These are phyloP conservation scores for Leptinotarsa tumamoca DNA, from an alignment of 2,888 invertebrate species.

Conservation along the genomic window DNA sequence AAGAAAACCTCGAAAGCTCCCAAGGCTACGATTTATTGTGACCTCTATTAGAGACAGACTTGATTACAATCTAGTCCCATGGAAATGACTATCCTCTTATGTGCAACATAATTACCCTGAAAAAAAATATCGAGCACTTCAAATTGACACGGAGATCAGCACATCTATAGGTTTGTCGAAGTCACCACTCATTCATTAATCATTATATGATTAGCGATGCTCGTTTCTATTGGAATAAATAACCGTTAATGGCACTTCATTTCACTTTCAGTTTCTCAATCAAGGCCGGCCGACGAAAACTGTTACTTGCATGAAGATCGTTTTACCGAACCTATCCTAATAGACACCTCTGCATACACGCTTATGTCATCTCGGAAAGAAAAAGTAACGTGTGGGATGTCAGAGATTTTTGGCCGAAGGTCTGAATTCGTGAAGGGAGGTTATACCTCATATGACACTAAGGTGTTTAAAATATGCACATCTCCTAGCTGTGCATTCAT, in stretches of 20 bases:
- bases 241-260: constrained; percentile 20
- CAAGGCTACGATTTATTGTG: not conserved
- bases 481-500: no score
- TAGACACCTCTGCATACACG: not conserved
- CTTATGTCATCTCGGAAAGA: not conserved
- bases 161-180: constrained; percentile 11
- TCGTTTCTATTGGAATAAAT: constrained; percentile 20
- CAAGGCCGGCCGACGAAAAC: constrained; percentile 13
- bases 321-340: constrained; percentile 12
- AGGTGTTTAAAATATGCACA: no score
- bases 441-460: no score
- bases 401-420: not conserved
- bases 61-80: not conserved
- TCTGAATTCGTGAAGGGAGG: no score
- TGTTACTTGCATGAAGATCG: constrained; percentile 2
- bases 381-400: not conserved
- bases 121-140: constrained; percentile 12
- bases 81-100: constrained; percentile 1
- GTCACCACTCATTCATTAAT: constrained; percentile 11
- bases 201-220: constrained; percentile 12
- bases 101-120: not conserved
- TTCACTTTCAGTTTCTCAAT: constrained; percentile 22
- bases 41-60: not conserved
- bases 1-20: not conserved
- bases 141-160: constrained; percentile 17